phyloP scores from a whole-genome alignment of 2,113 vertebrate species.

The Pan troglodytes region NHGRI_mPanTro3-v2.1_pri NC_072403.2:157936001-157936500 shows the following conservation, averaged over 20 bases:
- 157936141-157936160: neutral
- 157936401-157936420: constrained; percentile 40
- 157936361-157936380: constrained; percentile 31
- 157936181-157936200: constrained; percentile 13
- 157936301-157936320: constrained; percentile 53
- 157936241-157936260: constrained; percentile 59
- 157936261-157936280: constrained; percentile 62
- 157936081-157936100: neutral
- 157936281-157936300: constrained; percentile 62
- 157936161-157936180: neutral
- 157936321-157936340: constrained; percentile 56
- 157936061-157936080: neutral
- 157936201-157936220: constrained; percentile 24
- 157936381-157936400: constrained; percentile 17
- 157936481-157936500: constrained; percentile 30
- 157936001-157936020: neutral
- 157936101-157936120: neutral
- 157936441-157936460: neutral
- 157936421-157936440: neutral
- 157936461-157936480: neutral
- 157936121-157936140: neutral
- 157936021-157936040: neutral
- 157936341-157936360: constrained; percentile 57
- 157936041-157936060: neutral
- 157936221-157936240: neutral